Evolutionary conservation across 1,140 invertebrate species (phyloP), one percentile per base, ranked within the genome.

Genomic region (Notospermus geniculatus): DNA sequence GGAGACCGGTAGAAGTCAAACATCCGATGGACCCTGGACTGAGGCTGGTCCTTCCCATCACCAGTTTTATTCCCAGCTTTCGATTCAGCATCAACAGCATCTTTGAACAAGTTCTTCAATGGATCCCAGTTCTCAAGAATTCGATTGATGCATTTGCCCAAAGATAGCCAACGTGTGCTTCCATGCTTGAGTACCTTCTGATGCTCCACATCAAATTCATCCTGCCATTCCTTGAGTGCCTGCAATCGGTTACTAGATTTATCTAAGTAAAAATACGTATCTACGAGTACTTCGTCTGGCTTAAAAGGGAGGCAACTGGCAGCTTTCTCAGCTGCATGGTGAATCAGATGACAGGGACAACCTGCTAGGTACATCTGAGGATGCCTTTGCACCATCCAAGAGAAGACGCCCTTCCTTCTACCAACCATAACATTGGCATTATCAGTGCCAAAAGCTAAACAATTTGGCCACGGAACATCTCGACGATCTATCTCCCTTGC

Each of bases 381-480:
- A 13, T 66, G 54, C 13, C 65, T 50, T 25, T 63, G 53, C 23
- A 41, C 45, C 36, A 65, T 58, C n/a, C 59, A 62, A 9, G 53
- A 57, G 57, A 55, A 66, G 19, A 69, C 62, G 23, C 69, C 67
- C 29, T 59, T 64, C 2, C 65, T 59, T 15, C 7, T 13, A 0
- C 67, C 67, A 4, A 58, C 58, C 70, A 71, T 71, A 9, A 69
- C 67, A 59, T 57, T 69, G 53, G 70, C 65, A 59, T 69, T 71
- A 41, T 71, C 65, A 62, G 54, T 65, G 0, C 67, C 67, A 36
- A 71, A 58, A 25, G 67, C 59, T 0, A 71, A 29, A 41, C 63
- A 69, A 55, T 71, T 69, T 25, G 39, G 11, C 65, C 62, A 71
- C 11, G 64, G 54, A 36, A 69, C 57, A 9, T 59, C 50, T 22